Evolutionary conservation across 1,140 invertebrate genomes (phyloP).

Genomic region (Drosophila pseudoobscura): DNA sequence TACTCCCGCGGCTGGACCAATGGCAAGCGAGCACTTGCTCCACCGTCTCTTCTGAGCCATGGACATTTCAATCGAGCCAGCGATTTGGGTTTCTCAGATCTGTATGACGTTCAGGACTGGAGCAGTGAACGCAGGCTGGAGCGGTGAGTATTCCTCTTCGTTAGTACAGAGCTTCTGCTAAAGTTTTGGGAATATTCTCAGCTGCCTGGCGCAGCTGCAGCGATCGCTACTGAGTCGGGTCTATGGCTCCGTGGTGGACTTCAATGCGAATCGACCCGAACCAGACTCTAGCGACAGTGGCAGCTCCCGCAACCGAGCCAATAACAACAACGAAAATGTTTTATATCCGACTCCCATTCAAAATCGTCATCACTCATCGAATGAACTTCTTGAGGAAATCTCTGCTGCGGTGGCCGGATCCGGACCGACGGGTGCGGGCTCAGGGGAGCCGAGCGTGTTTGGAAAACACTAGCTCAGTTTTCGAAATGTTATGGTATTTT

Average conservation of each 20-base stretch:
- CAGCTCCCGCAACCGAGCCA: conserved; percentile 26
- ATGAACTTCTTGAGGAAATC: conserved; percentile 71
- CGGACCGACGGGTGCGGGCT: conserved; percentile 20
- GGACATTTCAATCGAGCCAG: conserved; percentile 45
- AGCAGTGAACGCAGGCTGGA: conserved; percentile 57
- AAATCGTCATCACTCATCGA: conserved; percentile 70
- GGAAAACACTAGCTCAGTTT: conserved; percentile 58
- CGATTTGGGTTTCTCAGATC: conserved; percentile 60
- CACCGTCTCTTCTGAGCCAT: conserved; percentile 40
- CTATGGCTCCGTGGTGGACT: conserved; percentile 35
- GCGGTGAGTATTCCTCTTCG: conserved; percentile 49
- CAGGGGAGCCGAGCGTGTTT: conserved; percentile 64
- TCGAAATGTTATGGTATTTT: background rate
- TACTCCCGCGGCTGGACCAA: conserved; percentile 91
- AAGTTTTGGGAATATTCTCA: conserved; percentile 31
- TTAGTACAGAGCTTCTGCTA: background rate
- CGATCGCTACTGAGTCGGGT: conserved; percentile 67
- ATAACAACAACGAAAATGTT: conserved; percentile 43
- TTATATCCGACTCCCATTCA: conserved; percentile 40
- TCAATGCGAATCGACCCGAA: conserved; percentile 42
- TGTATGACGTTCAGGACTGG: conserved; percentile 56
- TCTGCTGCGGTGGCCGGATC: conserved; percentile 33
- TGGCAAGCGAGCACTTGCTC: conserved; percentile 85
- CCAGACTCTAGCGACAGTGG: conserved; percentile 11
- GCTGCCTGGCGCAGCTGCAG: conserved; percentile 84